Conservation (phyloP, 2,888 invertebrate genomes). For the Protophormia terraenovae region DNA sequence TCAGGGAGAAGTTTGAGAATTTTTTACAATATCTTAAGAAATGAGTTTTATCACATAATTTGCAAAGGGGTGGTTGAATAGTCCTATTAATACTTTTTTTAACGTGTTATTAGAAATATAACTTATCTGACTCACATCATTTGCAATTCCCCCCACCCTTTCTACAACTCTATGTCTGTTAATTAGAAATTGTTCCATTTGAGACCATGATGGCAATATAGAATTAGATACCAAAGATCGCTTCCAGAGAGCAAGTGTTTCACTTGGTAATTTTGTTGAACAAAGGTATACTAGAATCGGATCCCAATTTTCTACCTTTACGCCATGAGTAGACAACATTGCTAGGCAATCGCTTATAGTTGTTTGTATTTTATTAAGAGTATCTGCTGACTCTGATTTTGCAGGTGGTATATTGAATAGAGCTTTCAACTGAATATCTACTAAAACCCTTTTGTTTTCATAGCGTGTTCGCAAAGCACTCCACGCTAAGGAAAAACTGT, state of each 20-base stretch:
- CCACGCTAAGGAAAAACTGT: not conserved
- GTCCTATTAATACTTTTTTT: no score
- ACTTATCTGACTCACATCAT: not conserved
- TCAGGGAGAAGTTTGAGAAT: not conserved
- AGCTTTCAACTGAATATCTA: not conserved
- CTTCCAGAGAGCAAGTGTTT: conserved; percentile 9
- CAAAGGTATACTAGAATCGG: not conserved
- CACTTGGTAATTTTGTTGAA: not conserved
- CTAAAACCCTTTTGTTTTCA: not conserved
- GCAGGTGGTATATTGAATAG: not conserved
- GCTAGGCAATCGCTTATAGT: not conserved
- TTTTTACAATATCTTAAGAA: no score
- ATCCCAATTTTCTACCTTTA: not conserved
- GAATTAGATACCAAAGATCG: not conserved
- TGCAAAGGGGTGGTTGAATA: no score
- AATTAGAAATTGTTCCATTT: conserved; percentile 31
- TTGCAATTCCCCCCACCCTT: not conserved
- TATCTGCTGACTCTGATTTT: not conserved
- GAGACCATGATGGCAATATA: not conserved
- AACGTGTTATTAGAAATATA: no score
- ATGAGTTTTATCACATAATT: no score
- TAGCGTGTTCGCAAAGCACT: not conserved
- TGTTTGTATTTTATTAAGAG: not conserved
- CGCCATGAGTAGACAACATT: not conserved
- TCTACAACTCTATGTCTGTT: conserved; percentile 25